Evolutionary conservation across 2,888 invertebrate species (phyloP), one percentile per base, ranked within the genome.

Genomic region (Melanophora roralis): DNA sequence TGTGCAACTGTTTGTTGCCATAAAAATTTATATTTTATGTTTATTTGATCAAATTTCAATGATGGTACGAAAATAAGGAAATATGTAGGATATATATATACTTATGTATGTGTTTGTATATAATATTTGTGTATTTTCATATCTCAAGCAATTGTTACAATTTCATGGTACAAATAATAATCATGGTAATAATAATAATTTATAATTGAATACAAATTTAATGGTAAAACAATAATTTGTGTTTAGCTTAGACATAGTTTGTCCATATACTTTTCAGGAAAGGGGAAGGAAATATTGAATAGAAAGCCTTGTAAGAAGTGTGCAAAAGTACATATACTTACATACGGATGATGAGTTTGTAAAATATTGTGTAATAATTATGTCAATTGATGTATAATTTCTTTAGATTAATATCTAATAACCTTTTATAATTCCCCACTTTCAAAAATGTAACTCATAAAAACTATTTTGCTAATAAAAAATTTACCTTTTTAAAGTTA

Each of bases 11-110:
- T 32, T 16, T 40, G 32, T 51, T 60, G 16, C 32, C 34, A 49
- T 47, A 65, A 71, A 51, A 71, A 62, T 60, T 78, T 62, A 73
- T 78, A 74, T 78, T 78, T 79, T 71, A 65, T 74, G 71, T 71
- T 65, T 79, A 75, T 74, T 74, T 74, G 51, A 64, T 68, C 64
- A 71, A 67, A 76, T 59, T 67, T 59, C 51, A 11, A 7, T 11
- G 19, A 34, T 27, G 43, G 6, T 5, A 67, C 16, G 51, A 64
- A 49, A 16, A 36, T 40, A 47, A 47, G n/a, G n/a, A n/a, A n/a
- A n/a, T n/a, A n/a, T n/a, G n/a, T n/a, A n/a, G n/a, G n/a, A n/a
- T n/a, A n/a, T n/a, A n/a, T n/a, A n/a, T n/a, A n/a, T n/a, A n/a
- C n/a, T n/a, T n/a, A n/a, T 23, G n/a, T 40, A 45, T 34, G n/a